These are phyloP conservation scores for Pica pica DNA, from an alignment of 2,113 vertebrate species.

Conservation along the genomic window DNA sequence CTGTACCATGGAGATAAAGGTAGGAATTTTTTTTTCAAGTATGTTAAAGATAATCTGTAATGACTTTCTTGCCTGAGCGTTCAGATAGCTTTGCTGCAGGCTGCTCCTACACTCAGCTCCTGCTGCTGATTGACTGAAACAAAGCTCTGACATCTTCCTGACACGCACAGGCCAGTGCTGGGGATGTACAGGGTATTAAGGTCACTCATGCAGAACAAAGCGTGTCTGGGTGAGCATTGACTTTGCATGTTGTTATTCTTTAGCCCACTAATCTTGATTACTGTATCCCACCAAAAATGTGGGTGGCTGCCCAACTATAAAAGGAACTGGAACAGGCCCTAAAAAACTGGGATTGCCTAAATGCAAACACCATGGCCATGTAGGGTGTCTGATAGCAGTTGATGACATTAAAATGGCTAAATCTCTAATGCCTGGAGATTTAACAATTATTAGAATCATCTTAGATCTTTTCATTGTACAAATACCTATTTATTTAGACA, in stretches of 20 bases:
- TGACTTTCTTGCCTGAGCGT: background rate
- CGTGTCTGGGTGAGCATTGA: background rate
- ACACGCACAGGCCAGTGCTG: background rate
- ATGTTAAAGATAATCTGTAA: background rate
- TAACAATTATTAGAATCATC: background rate
- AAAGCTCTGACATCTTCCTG: background rate
- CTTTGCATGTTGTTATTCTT: background rate
- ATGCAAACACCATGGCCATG: accelerated
- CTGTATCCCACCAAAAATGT: background rate
- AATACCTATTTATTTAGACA: background rate
- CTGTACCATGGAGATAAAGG: background rate
- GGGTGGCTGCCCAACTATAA: background rate
- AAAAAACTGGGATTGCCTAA: background rate
- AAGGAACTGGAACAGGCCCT: background rate
- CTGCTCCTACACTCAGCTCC: background rate
- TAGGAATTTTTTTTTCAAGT: background rate
- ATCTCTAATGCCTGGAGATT: background rate
- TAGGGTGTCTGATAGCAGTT: background rate
- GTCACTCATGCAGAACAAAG: conserved; percentile 22
- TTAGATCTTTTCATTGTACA: background rate
- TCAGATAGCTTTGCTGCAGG: background rate
- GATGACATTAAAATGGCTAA: background rate
- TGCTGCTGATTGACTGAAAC: background rate
- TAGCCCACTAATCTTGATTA: background rate
- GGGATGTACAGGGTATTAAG: conserved; percentile 25